These are phyloP conservation scores for Strigamia maritima DNA, from an alignment of 2,888 invertebrate genomes.

Conservation along the genomic window DNA sequence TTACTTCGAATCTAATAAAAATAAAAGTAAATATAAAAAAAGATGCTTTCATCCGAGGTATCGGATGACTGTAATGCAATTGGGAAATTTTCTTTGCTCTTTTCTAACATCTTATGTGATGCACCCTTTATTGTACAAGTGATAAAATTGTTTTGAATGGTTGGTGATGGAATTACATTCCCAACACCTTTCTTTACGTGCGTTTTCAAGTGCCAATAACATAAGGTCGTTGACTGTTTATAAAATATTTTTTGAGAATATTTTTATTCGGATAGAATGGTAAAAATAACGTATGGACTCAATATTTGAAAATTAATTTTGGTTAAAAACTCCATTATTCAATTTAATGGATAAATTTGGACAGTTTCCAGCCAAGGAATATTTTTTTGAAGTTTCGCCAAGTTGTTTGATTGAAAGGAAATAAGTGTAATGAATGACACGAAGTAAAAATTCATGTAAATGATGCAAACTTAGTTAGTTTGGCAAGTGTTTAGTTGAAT, in stretches of 20 bases:
- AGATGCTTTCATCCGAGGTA: not conserved
- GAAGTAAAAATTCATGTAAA: not conserved
- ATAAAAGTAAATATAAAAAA: not conserved
- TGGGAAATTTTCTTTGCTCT: slow-evolving; percentile 5
- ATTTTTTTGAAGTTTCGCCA: not conserved
- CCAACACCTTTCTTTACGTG: not conserved
- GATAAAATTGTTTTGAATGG: slow-evolving; percentile 11
- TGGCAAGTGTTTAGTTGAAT: not conserved
- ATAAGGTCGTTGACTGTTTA: too few relatives aligned
- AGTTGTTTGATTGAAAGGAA: slow-evolving; percentile 7
- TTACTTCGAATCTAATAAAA: not conserved
- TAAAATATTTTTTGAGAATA: too few relatives aligned
- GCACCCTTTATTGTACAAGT: not conserved
- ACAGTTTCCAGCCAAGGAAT: not conserved
- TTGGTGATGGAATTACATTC: not conserved
- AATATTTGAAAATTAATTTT: slow-evolving; percentile 2
- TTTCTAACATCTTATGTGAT: not conserved
- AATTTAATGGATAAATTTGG: slow-evolving; percentile 6
- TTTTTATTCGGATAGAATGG: too few relatives aligned
- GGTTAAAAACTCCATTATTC: not conserved
- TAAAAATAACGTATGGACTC: too few relatives aligned
- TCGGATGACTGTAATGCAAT: not conserved
- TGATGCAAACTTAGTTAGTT: not conserved
- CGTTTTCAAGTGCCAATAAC: too few relatives aligned
- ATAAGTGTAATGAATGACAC: not conserved